Evolutionary conservation across 2,113 vertebrate genomes (phyloP).

Genomic region (Rattus norvegicus): DNA sequence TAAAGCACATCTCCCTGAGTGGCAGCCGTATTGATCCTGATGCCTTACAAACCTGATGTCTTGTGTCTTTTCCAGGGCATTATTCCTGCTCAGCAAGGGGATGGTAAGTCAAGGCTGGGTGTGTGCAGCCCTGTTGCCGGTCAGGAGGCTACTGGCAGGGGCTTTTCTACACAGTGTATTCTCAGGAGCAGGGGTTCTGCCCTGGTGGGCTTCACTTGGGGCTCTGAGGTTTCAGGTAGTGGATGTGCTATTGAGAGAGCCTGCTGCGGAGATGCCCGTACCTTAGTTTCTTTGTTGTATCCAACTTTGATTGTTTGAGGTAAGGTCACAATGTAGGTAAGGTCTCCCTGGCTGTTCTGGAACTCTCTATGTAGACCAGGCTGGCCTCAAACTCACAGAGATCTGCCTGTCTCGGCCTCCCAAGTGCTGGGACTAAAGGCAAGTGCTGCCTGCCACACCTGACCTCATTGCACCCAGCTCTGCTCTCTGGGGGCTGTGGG

Average conservation of each 20-base stretch:
- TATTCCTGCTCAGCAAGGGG: conserved; percentile 98
- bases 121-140: background rate
- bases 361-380: background rate
- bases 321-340: background rate
- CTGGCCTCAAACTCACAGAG: background rate
- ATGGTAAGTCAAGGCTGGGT: conserved; percentile 91
- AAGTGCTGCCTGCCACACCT: background rate
- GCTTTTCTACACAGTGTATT: too few species aligned
- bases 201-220: background rate
- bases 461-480: background rate
- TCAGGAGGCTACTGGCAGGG: background rate
- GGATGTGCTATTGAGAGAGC: background rate
- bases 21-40: background rate
- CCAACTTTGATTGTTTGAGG: background rate
- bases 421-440: background rate
- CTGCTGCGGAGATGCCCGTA: background rate
- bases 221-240: background rate
- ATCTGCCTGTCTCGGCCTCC: background rate
- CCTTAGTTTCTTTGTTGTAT: background rate
- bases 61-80: conserved; percentile 88
- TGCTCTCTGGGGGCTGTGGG: too few species aligned
- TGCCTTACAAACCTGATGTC: background rate
- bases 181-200: background rate
- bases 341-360: background rate
- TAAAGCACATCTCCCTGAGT: background rate